phyloP scores from a whole-genome alignment of 1,140 invertebrate genomes.

The Ylistrum balloti region DNA sequence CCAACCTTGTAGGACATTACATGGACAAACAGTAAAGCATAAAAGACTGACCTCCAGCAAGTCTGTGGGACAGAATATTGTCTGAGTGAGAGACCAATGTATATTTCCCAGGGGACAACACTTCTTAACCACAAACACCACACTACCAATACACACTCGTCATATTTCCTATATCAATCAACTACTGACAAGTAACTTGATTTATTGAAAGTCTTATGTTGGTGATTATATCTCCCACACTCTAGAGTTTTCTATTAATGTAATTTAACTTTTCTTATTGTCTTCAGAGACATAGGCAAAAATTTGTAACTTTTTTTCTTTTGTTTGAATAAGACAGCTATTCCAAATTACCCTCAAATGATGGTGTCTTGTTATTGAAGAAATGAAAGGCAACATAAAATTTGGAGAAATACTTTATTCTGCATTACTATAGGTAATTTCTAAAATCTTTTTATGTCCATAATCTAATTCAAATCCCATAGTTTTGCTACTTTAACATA shows the following conservation, averaged over 20 bases:
- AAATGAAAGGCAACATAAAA: no score
- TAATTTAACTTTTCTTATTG: no score
- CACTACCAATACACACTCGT: neutral
- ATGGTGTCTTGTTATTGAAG: no score
- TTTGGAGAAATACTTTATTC: no score
- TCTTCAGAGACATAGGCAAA: neutral
- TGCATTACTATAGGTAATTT: no score
- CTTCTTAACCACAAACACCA: neutral
- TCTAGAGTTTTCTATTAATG: neutral
- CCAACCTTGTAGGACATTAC: neutral
- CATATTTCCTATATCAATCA: neutral
- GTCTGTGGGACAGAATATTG: neutral
- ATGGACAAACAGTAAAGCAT: constrained; percentile 18
- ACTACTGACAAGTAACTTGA: neutral
- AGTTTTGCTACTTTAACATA: no score
- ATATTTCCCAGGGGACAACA: neutral
- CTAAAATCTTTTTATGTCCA: no score
- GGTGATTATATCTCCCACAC: neutral
- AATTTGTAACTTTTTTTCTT: no score
- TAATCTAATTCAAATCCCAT: no score
- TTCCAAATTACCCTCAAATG: no score
- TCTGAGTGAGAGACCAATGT: neutral
- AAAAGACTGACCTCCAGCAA: neutral
- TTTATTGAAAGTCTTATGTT: neutral
- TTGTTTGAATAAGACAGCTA: no score